Percentiles rank a stretch among this genome's conserved stretches.
phyloP scores from a whole-genome alignment of 2,113 vertebrate genomes.

The Dasyornis broadbenti region DNA sequence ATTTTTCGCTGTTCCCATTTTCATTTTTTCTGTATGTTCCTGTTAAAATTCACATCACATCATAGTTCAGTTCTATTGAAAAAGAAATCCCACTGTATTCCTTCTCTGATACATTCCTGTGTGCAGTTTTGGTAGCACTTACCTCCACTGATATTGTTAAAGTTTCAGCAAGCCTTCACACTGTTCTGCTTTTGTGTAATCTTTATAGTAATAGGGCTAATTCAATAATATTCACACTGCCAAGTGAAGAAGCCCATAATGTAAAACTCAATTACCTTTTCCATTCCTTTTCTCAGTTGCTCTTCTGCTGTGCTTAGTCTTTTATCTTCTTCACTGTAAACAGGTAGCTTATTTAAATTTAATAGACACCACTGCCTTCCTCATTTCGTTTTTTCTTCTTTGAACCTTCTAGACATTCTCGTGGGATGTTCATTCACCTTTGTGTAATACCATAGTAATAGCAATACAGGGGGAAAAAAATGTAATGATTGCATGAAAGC shows the following conservation, averaged over 20 bases:
- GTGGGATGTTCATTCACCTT: constrained; percentile 44
- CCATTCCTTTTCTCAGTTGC: constrained; percentile 35
- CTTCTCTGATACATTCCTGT: constrained; percentile 50
- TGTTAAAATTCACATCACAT: constrained; percentile 70
- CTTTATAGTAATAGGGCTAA: constrained; percentile 56
- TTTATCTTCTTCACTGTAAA: constrained; percentile 64
- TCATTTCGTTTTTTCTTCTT: neutral
- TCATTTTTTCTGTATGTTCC: neutral
- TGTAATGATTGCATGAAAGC: constrained; percentile 51
- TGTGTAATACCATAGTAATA: constrained; percentile 23
- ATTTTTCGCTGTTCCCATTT: neutral
- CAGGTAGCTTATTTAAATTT: constrained; percentile 61
- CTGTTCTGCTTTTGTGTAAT: constrained; percentile 65
- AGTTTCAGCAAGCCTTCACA: constrained; percentile 57
- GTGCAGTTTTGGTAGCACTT: constrained; percentile 44
- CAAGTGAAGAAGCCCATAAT: constrained; percentile 35
- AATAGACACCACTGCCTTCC: constrained; percentile 3
- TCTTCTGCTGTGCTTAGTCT: constrained; percentile 42
- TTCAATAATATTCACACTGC: constrained; percentile 62
- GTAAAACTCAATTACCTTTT: constrained; percentile 65
- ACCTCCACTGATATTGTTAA: constrained; percentile 54
- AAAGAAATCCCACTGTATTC: neutral
- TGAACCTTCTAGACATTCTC: constrained; percentile 44
- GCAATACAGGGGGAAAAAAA: neutral
- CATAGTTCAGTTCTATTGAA: neutral